phyloP scores from a whole-genome alignment of 53 echinoderm and acorn worm genomes.

The Crossaster papposus region DNA sequence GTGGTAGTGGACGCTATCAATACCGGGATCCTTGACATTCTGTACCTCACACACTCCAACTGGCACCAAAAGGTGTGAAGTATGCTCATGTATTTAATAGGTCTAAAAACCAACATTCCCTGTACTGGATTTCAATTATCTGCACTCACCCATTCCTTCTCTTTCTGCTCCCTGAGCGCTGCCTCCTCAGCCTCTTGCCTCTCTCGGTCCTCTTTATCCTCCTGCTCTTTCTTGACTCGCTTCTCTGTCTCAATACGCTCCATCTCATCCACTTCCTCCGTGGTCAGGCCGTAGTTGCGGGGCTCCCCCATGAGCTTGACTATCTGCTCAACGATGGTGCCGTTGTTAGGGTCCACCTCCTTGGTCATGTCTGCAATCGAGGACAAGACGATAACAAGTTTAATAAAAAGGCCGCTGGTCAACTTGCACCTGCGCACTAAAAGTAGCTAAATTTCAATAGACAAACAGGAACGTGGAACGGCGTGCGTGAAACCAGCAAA shows the following conservation, averaged over 20 bases:
- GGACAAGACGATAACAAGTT: background rate
- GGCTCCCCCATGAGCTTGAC: constrained; percentile 98
- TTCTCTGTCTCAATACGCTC: constrained; percentile 91
- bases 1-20: too few species aligned
- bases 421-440: too few species aligned
- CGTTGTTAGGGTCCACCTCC: constrained; percentile 77
- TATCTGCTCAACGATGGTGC: constrained; percentile 83
- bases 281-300: constrained; percentile 94
- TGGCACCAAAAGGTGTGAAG: too few species aligned
- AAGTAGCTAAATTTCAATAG: too few species aligned
- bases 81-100: too few species aligned
- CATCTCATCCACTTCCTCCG: constrained; percentile 90
- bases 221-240: constrained; percentile 88
- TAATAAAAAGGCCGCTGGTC: too few species aligned
- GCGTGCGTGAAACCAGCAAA: too few species aligned
- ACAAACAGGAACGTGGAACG: too few species aligned
- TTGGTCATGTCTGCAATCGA: constrained; percentile 82
- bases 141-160: constrained; percentile 91
- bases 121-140: background rate
- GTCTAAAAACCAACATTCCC: too few species aligned
- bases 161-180: constrained; percentile 74
- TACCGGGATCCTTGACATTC: too few species aligned
- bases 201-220: constrained; percentile 89
- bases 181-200: constrained; percentile 87
- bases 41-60: too few species aligned